A percentile compares a stretch with the other conserved stretches of the same genome.
Evolutionary conservation across 2,888 invertebrate species (phyloP).

Genomic region (Apamea anceps): DNA sequence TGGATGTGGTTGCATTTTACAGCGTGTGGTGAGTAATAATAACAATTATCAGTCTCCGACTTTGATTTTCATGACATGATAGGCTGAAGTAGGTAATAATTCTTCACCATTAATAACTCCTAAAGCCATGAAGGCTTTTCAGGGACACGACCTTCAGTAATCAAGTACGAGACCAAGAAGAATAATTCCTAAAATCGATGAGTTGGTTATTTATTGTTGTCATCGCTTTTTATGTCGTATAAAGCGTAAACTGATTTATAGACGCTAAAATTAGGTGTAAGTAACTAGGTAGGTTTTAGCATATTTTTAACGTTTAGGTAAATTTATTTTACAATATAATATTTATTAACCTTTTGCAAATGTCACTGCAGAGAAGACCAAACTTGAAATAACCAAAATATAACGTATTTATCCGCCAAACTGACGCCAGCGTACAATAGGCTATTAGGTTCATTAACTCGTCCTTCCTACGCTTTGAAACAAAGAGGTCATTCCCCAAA

Average conservation of each 20-base stretch:
- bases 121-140: not conserved
- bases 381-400: slow-evolving; percentile 10
- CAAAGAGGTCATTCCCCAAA: slow-evolving; percentile 31
- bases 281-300: not conserved
- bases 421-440: slow-evolving; percentile 16
- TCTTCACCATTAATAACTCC: not conserved
- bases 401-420: slow-evolving; percentile 3
- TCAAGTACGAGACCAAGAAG: not conserved
- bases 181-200: not conserved
- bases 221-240: not conserved
- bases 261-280: not conserved
- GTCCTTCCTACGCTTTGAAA: slow-evolving; percentile 36
- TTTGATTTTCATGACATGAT: not conserved
- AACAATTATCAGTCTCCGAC: not conserved
- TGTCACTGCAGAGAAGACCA: not conserved
- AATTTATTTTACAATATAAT: not conserved
- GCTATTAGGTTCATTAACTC: slow-evolving; percentile 28
- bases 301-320: not conserved
- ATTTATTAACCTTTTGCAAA: not conserved
- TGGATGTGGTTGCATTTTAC: not conserved
- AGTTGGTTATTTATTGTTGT: not conserved
- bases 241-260: not conserved
- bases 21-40: not conserved
- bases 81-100: not conserved
- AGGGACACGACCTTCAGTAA: not conserved